Base-by-base conservation (phyloP, 2,113 vertebrate species). In the Cheirogaleus medius region DNA sequence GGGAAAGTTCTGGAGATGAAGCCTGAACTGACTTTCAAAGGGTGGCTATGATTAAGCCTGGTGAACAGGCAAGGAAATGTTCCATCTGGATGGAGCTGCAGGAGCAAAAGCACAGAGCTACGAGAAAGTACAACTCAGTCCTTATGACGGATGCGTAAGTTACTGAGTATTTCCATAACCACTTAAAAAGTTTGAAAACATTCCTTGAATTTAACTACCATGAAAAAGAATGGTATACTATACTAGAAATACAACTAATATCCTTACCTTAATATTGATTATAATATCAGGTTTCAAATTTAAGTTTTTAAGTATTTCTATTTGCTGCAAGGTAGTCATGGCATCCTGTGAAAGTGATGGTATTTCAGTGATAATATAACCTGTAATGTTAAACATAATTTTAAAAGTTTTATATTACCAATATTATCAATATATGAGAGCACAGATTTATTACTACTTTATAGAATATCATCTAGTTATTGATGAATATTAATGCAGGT, bases 191-290 rank as follows among this genome's bases (percentile, higher is more conserved):
- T 74, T 49, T 83, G 44, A 91, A 77, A 85, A 71, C n/a, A 77
- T 63, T 92, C 52, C 39, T 94, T 77, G 56, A 81, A 86, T 95
- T 90, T 63, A 71, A 83, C 34, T 81, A 71, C 6, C 71, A 44
- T 87, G 23, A 81, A 88, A 89, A 42, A 87, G 10, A 90, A 90
- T 66, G 14, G 6, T 87, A 91, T 80, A 34, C 29, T 88, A 44
- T 91, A 21, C 15, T 60, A 94, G 34, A 73, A 47, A 89, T 54
- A 66, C 20, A 81, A 69, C 12, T 32, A 81, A 44, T 91, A 87
- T 66, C 44, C 64, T 97, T 98, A 99, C 99, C 99, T 99, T 99
- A 96, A 99, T 99, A 98, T 99, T 99, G 97, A 99, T 99, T 98
- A 99, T 98, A 97, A 99, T 94, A 99, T 99, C 99, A 0, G 99